Evolutionary conservation across 2,113 vertebrate species (phyloP).

Genomic region (Ceyx margarethae): DNA sequence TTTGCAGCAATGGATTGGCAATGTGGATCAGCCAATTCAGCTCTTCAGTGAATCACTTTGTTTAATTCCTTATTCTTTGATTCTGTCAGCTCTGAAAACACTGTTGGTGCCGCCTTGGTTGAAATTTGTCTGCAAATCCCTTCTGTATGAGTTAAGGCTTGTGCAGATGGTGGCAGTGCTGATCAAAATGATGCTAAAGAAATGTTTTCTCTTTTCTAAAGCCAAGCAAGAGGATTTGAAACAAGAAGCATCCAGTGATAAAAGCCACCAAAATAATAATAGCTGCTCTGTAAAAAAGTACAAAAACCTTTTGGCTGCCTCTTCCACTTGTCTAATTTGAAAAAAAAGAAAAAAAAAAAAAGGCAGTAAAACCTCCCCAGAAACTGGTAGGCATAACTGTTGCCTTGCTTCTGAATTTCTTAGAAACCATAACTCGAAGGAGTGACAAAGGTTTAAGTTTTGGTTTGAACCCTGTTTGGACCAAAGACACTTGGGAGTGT

Average conservation of each 20-base stretch:
- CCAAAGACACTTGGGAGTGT: background rate
- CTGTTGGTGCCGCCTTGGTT: background rate
- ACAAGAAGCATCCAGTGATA: background rate
- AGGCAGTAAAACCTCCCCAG: background rate
- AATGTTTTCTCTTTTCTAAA: conserved; percentile 17
- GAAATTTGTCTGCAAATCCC: conserved; percentile 26
- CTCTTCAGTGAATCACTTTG: background rate
- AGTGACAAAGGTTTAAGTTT: background rate
- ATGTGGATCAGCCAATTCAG: background rate
- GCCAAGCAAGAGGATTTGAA: conserved; percentile 7
- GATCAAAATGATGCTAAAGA: conserved; percentile 34
- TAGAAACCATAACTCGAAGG: background rate
- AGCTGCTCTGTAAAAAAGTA: background rate
- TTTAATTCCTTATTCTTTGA: conserved; percentile 25
- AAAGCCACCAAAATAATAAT: no score
- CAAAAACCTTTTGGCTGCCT: background rate
- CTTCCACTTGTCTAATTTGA: background rate
- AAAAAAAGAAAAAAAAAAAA: background rate
- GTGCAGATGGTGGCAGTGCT: conserved; percentile 35
- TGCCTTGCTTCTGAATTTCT: background rate
- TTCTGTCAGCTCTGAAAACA: background rate
- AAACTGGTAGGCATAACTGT: background rate
- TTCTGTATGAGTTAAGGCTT: background rate
- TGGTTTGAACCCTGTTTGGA: background rate
- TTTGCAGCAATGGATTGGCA: background rate